Evolutionary conservation across 2,113 vertebrate species (phyloP), one percentile per base, ranked within the genome.

Genomic region (Scartelaos histophorus): DNA sequence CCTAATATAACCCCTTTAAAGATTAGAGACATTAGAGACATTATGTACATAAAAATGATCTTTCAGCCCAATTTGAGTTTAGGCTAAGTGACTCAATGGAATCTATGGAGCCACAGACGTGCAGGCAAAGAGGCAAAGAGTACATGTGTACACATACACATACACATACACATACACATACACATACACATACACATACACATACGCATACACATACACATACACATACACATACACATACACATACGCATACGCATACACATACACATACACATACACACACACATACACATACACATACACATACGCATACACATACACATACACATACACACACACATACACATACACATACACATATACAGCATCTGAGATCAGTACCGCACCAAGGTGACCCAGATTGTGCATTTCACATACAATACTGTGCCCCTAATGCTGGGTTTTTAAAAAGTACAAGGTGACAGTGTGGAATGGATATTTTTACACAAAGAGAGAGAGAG

Each of bases 381-480:
- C 75, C 75, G 70, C 74, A 80, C 61, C 77, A 91, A 82, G 78
- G 87, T 90, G 88, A 90, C 87, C 87, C 88, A 87, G 72, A 85
- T 88, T 73, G 68, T 72, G 66, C 29, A 15, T 56, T 21, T 43
- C 35, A 60, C 56, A 75, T 81, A 74, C 66, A 62, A 34, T 61
- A 22, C 51, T 80, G 73, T 49, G 69, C 51, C 67, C 49, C 29
- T 61, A 35, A 34, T 29, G 25, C 38, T 38, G 17, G 53, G 24
- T 67, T 70, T n/a, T 81, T 65, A 49, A 70, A 73, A 70, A 43
- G 68, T 19, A 56, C 13, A 75, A 80, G 74, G 76, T 84, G 73
- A 82, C 66, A 71, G 68, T 67, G 77, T 51, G 81, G 67, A 69
- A 60, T 43, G 46, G 45, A 58, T 53, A 25, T 67, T 51, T 64